Base-by-base conservation (phyloP, 1,140 invertebrate species). In the Bombyx mori region DNA sequence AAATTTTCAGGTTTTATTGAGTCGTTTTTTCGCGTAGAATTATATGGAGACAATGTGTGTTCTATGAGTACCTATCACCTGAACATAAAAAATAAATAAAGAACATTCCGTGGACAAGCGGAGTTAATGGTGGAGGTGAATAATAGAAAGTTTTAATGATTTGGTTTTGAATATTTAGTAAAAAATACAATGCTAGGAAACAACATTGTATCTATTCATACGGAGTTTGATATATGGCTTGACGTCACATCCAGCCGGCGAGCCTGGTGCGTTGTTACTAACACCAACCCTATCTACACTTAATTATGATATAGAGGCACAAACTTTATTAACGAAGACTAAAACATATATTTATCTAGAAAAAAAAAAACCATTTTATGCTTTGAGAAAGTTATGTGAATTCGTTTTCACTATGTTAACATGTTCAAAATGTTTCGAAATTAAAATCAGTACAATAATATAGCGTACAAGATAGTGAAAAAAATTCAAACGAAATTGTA, bases 1-100 rank as follows among this genome's bases (percentile, higher is more conserved):
- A 65, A 68, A 68, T 57, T 65, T 63, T 8, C 44, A 35, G 7
- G 51, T 65, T 68, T 68, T 61, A 62, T 62, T 56, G 58, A 54
- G 45, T 51, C 45, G 52, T 58, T 61, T 63, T 61, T 61, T 18
- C 26, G 58, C 42, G 26, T 12, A 35, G 26, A 12, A 42, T 35
- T 48, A 58, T 61, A 44, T 52, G 45, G 48, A 47, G 54, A 35
- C 46, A 44, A 44, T 60, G 53, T 58, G 56, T 58, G 53, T 52
- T 52, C 44, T 48, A 12, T 44, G 52, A 54, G 57, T 54, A 51
- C 49, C 12, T 18, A 47, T 47, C 12, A 52, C 45, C 9, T 47
- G 9, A 5, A 12, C 10, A 9, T 5, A 35, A 35, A 35, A 35
- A 0, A 35, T 35, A 35, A 35, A 35, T 35, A 35, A 35, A 35